These are phyloP conservation scores for Telmatherina bonti DNA, from an alignment of 2,797 vertebrate genomes.

Conservation along the genomic window DNA sequence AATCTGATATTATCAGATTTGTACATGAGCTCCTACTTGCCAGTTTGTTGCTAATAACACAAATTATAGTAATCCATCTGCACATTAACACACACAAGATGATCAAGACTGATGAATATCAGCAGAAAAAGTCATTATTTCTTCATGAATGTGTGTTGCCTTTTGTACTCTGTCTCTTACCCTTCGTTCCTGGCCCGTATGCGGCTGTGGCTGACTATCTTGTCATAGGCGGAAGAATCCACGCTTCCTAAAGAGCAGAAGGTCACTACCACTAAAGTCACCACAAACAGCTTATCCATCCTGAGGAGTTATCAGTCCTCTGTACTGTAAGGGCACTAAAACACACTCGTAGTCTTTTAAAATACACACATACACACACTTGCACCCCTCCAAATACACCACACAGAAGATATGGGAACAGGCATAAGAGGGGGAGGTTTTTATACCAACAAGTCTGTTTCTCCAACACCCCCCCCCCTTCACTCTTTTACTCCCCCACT, in stretches of 20 bases:
- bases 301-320: conserved; percentile 66
- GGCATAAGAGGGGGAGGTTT: conserved; percentile 82
- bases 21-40: neutral
- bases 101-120: neutral
- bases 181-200: conserved; percentile 94
- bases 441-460: conserved; percentile 85
- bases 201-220: conserved; percentile 95
- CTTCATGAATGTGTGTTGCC: neutral
- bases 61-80: neutral
- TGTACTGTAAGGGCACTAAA: conserved; percentile 30
- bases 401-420: conserved; percentile 81
- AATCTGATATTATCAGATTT: neutral
- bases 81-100: neutral
- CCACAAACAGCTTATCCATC: conserved; percentile 86
- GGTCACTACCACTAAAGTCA: conserved; percentile 79
- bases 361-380: conserved; percentile 15
- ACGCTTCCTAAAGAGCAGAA: conserved; percentile 82
- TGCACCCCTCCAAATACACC: conserved; percentile 47
- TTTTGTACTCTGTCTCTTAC: conserved; percentile 83
- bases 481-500: conserved; percentile 48
- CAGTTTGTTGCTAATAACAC: neutral
- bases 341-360: conserved; percentile 32
- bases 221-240: conserved; percentile 93
- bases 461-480: conserved; percentile 62
- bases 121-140: neutral